Conservation (phyloP, 2,113 vertebrate genomes). For the Dolichallabes microphthalmus region DNA sequence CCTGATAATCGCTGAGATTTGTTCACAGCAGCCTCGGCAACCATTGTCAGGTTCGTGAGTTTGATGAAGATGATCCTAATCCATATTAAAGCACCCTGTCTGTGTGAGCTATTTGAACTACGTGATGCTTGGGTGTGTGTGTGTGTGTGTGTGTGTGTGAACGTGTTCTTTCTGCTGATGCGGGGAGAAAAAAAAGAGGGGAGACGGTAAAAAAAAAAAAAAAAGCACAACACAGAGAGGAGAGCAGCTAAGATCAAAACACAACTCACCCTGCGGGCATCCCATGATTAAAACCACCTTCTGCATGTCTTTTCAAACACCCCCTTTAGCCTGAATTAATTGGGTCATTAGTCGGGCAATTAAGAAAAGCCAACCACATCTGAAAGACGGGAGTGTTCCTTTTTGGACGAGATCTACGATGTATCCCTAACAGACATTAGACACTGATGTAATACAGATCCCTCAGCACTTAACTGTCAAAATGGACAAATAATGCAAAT, state of each 20-base stretch:
- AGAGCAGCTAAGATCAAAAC: constrained; percentile 50
- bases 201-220: constrained; percentile 29
- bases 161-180: constrained; percentile 13
- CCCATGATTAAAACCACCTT: constrained; percentile 53
- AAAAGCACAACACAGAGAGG: neutral
- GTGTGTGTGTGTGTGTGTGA: neutral
- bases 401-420: constrained; percentile 23
- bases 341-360: constrained; percentile 59
- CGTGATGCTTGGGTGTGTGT: neutral
- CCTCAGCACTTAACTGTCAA: neutral
- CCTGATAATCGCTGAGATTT: constrained; percentile 28
- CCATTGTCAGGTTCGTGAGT: constrained; percentile 30
- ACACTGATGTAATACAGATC: neutral
- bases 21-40: constrained; percentile 31
- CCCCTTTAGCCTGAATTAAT: constrained; percentile 63
- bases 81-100: constrained; percentile 58
- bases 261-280: constrained; percentile 38
- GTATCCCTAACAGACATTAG: neutral
- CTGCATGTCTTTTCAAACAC: constrained; percentile 54
- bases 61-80: constrained; percentile 47
- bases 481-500: neutral
- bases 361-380: constrained; percentile 42
- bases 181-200: neutral
- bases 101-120: constrained; percentile 54
- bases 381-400: constrained; percentile 31